These are phyloP conservation scores for Nasonia vitripennis DNA, from an alignment of 1,140 invertebrate genomes.

Conservation along the genomic window DNA sequence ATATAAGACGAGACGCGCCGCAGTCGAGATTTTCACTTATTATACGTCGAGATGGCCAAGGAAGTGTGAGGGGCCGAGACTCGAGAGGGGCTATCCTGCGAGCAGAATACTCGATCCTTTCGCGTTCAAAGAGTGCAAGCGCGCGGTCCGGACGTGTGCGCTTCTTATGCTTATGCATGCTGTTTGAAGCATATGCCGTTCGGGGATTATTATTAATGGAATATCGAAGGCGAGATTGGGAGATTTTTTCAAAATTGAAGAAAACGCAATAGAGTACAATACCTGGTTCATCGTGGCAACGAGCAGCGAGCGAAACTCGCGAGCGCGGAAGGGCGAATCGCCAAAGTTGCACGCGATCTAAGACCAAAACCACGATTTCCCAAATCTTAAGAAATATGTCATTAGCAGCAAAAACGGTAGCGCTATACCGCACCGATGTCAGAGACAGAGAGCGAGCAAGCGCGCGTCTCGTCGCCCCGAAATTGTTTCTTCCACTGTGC, in stretches of 20 bases:
- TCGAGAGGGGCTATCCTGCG: not conserved
- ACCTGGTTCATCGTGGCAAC: too few species aligned
- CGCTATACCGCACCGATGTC: slow-evolving; percentile 67
- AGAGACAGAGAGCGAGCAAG: slow-evolving; percentile 56
- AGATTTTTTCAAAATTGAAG: too few species aligned
- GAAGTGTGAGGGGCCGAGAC: not conserved
- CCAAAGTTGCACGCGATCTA: too few species aligned
- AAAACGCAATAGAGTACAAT: too few species aligned
- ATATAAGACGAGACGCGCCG: slow-evolving; percentile 52
- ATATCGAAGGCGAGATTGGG: not conserved
- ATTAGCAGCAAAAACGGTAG: slow-evolving; percentile 61
- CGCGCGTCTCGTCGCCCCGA: slow-evolving; percentile 61
- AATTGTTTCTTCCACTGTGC: not conserved
- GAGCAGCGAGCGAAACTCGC: not conserved
- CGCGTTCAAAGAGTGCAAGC: not conserved
- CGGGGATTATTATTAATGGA: not conserved
- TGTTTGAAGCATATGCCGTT: not conserved
- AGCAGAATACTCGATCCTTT: not conserved
- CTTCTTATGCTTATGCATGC: not conserved
- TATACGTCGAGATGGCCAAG: not conserved
- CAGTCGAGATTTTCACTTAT: slow-evolving; percentile 12
- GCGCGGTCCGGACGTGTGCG: not conserved
- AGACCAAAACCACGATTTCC: not conserved
- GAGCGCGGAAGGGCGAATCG: not conserved
- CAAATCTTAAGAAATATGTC: slow-evolving; percentile 68